phyloP scores from a whole-genome alignment of 2,113 vertebrate species.

The Pelvicachromis taeniatus region DNA sequence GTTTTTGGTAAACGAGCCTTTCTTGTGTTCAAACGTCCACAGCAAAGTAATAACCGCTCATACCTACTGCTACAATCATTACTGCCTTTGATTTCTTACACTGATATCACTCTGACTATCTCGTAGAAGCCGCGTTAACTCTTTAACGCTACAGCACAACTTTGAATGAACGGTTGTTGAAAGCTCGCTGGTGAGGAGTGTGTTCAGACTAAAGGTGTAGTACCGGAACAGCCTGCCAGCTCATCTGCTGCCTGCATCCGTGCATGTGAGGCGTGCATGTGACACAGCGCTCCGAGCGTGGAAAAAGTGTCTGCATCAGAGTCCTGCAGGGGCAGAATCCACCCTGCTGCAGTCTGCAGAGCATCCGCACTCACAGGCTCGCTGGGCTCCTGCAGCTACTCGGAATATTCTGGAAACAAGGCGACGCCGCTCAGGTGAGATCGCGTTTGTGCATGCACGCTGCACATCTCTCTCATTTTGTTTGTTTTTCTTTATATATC shows the following conservation, averaged over 20 bases:
- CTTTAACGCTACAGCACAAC: neutral
- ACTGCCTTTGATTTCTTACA: rapidly evolving
- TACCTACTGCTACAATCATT: neutral
- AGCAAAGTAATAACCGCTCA: neutral
- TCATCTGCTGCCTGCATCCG: neutral
- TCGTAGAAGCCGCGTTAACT: neutral
- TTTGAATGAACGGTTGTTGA: neutral
- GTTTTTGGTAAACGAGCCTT: neutral
- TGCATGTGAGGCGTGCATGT: neutral
- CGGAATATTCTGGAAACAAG: neutral
- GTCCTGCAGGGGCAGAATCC: constrained; percentile 40
- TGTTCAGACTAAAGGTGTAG: neutral
- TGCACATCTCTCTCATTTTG: neutral
- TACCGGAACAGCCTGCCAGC: neutral
- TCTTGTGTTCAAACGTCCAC: neutral
- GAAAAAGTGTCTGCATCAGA: neutral
- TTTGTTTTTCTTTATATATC: neutral
- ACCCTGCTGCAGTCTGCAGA: constrained; percentile 14
- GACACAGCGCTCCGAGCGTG: neutral
- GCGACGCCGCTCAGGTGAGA: neutral
- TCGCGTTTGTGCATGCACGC: neutral
- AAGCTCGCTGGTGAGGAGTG: neutral
- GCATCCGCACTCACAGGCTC: neutral
- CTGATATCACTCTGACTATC: neutral
- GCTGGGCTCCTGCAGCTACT: rapidly evolving